Conservation (phyloP, 2,113 vertebrate species). For the Embiotoca jacksoni region DNA sequence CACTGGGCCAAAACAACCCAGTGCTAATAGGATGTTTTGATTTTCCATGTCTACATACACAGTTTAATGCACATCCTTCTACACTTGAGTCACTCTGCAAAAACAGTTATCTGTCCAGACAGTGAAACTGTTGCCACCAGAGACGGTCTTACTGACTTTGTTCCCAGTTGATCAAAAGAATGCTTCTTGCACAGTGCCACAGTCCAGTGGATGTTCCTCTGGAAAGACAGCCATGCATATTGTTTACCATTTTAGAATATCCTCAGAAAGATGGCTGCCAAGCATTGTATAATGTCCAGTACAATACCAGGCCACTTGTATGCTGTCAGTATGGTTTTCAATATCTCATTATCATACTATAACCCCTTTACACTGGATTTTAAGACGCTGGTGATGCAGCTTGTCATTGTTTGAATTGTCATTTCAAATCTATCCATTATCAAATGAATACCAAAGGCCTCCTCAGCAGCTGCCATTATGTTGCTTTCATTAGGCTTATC, state of each 20-base stretch:
- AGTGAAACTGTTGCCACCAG: neutral
- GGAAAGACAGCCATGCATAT: neutral
- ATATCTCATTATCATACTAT: neutral
- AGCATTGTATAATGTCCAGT: neutral
- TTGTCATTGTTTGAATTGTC: neutral
- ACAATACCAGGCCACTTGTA: neutral
- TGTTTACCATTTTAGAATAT: slow-evolving; percentile 1
- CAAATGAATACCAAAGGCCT: neutral
- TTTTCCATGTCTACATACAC: neutral
- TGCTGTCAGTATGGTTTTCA: neutral
- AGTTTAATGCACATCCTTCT: neutral
- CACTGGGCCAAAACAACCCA: neutral
- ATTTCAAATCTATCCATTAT: slow-evolving; percentile 9
- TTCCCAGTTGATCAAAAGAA: slow-evolving; percentile 16
- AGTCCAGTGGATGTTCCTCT: neutral
- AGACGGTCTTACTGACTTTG: neutral
- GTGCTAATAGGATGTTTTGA: no score
- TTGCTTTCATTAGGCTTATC: slow-evolving; percentile 12
- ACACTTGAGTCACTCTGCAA: neutral
- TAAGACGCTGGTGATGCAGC: neutral
- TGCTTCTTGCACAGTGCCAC: neutral
- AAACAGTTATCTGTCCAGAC: neutral
- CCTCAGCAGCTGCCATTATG: neutral
- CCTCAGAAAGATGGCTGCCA: neutral
- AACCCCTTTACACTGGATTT: neutral